phyloP scores from a whole-genome alignment of 92 coral and sea anemone genomes.

The Umimayanthus kanabou region DNA sequence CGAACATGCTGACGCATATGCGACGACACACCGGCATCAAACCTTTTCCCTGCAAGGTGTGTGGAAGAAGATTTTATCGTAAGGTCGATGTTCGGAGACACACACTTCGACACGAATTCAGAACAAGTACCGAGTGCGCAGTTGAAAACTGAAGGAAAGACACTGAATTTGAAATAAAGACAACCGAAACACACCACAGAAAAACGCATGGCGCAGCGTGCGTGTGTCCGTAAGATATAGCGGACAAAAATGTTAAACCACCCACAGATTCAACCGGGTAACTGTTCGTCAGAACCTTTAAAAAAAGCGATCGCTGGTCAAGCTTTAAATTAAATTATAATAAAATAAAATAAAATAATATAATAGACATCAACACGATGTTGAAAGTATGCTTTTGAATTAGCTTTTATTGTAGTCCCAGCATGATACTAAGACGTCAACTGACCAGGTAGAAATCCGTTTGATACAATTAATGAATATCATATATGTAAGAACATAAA shows the following conservation, averaged over 20 bases:
- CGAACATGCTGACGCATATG: slow-evolving; percentile 91
- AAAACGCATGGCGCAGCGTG: background rate
- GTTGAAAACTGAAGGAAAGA: slow-evolving; percentile 3
- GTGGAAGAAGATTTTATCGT: slow-evolving; percentile 83
- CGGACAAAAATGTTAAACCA: background rate
- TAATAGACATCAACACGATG: slow-evolving; percentile 1
- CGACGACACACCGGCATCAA: slow-evolving; percentile 84
- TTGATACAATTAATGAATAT: slow-evolving; percentile 6
- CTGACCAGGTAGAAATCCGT: background rate
- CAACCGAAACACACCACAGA: background rate
- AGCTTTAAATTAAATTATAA: slow-evolving; percentile 2
- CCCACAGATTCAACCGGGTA: background rate
- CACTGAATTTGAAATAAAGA: background rate
- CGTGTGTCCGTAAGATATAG: background rate
- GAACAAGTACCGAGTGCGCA: slow-evolving; percentile 52
- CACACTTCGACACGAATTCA: slow-evolving; percentile 79
- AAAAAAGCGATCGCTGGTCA: background rate
- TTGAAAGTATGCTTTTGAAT: background rate
- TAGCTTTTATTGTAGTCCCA: slow-evolving; percentile 23
- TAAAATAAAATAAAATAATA: background rate
- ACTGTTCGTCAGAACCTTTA: background rate
- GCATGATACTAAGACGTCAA: background rate
- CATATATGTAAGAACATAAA: background rate
- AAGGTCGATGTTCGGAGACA: slow-evolving; percentile 89
- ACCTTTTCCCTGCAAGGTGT: slow-evolving; percentile 84